A percentile compares a stretch with the other conserved stretches of the same genome.
Conservation (phyloP, 2,113 vertebrate species). For the Neodon shergylaensis region DNA sequence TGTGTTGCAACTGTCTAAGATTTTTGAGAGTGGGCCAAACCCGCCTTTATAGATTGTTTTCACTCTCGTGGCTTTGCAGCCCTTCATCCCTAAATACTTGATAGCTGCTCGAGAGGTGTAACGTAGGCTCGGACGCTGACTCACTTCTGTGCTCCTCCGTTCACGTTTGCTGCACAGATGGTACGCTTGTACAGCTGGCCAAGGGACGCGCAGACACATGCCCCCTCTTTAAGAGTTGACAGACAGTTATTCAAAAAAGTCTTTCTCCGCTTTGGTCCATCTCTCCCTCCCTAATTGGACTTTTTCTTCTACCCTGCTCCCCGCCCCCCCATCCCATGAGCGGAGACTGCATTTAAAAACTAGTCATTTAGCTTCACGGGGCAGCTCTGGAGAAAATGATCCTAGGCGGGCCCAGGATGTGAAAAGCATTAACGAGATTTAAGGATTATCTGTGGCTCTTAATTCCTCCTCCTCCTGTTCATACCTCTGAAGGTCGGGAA, state of each 20-base stretch:
- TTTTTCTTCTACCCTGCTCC: neutral
- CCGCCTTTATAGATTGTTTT: slow-evolving; percentile 69
- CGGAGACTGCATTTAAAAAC: neutral
- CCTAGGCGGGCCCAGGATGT: neutral
- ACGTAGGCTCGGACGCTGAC: neutral
- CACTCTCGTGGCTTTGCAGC: slow-evolving; percentile 62
- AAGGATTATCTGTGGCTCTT: slow-evolving; percentile 4
- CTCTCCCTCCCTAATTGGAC: neutral
- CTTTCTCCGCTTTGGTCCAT: neutral
- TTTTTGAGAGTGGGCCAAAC: slow-evolving; percentile 83
- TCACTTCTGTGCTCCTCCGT: neutral
- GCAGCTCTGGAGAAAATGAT: neutral
- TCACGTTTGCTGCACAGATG: fast-evolving
- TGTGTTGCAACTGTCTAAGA: slow-evolving; percentile 76
- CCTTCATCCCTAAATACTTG: slow-evolving; percentile 63
- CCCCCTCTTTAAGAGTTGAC: neutral
- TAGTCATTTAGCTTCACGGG: neutral
- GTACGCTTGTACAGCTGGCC: neutral
- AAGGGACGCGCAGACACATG: neutral
- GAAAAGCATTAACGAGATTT: neutral
- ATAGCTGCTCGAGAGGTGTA: slow-evolving; percentile 34
- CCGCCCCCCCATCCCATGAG: neutral
- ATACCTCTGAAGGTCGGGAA: neutral
- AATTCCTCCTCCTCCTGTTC: neutral
- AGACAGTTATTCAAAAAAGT: neutral